Evolutionary conservation across 1,140 invertebrate species (phyloP).

Genomic region (Drosophila subobscura): DNA sequence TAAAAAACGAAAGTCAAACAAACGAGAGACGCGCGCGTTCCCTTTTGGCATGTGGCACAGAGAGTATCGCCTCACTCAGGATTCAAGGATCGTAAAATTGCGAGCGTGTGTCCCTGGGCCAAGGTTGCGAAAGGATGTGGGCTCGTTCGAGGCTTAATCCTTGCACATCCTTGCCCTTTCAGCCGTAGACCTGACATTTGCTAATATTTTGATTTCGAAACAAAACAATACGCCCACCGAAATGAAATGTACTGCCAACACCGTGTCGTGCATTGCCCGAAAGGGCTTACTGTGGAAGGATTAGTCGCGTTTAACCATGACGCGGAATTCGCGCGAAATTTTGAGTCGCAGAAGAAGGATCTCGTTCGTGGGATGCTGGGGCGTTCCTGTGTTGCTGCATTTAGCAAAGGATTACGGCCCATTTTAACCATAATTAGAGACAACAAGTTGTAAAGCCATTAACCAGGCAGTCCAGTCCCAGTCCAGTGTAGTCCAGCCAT

Average conservation of each 20-base stretch:
- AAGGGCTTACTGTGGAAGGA: conserved; percentile 69
- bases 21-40: conserved; percentile 6
- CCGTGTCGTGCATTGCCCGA: conserved; percentile 32
- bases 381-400: conserved; percentile 65
- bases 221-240: conserved; percentile 73
- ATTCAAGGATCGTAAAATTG: conserved; percentile 54
- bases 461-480: conserved; percentile 3
- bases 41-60: conserved; percentile 46
- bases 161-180: conserved; percentile 50
- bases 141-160: conserved; percentile 42
- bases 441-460: conserved; percentile 83
- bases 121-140: conserved; percentile 71
- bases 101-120: conserved; percentile 52
- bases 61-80: conserved; percentile 16
- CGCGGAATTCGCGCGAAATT: conserved; percentile 58
- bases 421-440: conserved; percentile 82
- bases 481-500: no score
- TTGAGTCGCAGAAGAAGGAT: not conserved
- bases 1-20: conserved; percentile 73
- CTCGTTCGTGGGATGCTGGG: conserved; percentile 17
- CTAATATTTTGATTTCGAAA: conserved; percentile 82
- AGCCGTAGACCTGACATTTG: conserved; percentile 53
- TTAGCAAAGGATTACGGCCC: conserved; percentile 81
- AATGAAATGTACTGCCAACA: conserved; percentile 11
- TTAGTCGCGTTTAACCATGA: conserved; percentile 79